Evolutionary conservation across 2,797 vertebrate species (phyloP).

Genomic region (Lates japonicus): DNA sequence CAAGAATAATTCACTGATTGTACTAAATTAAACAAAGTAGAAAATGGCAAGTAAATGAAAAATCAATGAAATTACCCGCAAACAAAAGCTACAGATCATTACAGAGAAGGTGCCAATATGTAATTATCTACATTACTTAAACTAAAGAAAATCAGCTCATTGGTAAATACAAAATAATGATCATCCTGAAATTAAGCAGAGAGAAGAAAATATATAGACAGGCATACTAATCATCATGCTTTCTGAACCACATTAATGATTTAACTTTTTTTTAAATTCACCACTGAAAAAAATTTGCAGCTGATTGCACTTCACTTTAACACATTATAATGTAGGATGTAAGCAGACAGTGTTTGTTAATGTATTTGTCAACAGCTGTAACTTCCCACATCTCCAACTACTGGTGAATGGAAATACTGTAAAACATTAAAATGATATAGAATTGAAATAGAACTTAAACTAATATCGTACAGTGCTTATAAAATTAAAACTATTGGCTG

Average conservation of each 20-base stretch:
- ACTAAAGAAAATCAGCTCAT: conserved; percentile 34
- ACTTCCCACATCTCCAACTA: neutral
- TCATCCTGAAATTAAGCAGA: conserved; percentile 25
- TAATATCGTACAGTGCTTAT: no score
- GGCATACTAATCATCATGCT: conserved; percentile 19
- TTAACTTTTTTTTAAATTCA: neutral
- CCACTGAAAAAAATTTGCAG: conserved; percentile 2
- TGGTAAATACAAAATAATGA: conserved; percentile 33
- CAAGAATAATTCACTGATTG: neutral
- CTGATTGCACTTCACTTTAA: neutral
- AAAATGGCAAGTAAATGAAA: conserved; percentile 9
- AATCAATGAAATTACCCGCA: conserved; percentile 24
- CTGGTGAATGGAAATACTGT: neutral
- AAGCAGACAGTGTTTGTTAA: neutral
- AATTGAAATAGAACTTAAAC: no score
- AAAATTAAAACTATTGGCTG: neutral
- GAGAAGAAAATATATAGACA: neutral
- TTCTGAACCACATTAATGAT: conserved; percentile 28
- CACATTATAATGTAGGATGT: neutral
- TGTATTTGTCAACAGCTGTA: neutral
- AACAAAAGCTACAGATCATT: conserved; percentile 35
- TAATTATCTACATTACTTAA: conserved; percentile 26
- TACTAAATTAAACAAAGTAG: conserved; percentile 16
- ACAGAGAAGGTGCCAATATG: conserved; percentile 42
- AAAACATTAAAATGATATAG: neutral